Base-by-base conservation (phyloP, 1,140 invertebrate species). In the Drosophila oshimai region DNA sequence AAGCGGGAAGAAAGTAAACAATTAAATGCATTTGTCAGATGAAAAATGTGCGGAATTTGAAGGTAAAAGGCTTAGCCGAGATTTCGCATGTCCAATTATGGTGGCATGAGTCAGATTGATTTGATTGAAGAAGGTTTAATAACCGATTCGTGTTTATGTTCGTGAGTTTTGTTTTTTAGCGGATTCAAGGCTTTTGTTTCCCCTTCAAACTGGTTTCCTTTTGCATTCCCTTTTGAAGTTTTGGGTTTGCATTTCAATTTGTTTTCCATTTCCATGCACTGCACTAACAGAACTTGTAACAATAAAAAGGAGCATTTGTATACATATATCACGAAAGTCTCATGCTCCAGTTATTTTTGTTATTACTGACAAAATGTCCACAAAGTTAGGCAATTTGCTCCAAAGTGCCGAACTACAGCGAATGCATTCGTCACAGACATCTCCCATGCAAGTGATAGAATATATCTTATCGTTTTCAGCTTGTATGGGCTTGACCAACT, bases 271-370 rank as follows among this genome's bases (percentile, higher is more conserved):
- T 37, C 17, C 18, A 42, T 26, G 29, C 29, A 24, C 12, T 3
- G 29, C 20, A 41, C 53, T 29, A 9, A 9, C 58, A 20, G 37
- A 22, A 24, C 22, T 15, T 46, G 57, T 24, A 62, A 64, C 57
- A 45, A 47, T 37, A 29, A 62, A 64, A 15, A 37, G 15, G 24
- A 22, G 29, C 17, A 46, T 28, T n/a, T n/a, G n/a, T n/a, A n/a
- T n/a, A n/a, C n/a, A 46, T 31, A 36, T 37, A 47, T 47, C 31
- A 28, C 29, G n/a, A 62, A 24, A 37, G 60, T 17, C 58, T 64
- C 58, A 65, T 65, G 61, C 58, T 65, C 58, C 29, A 65, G 33
- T 65, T 65, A 65, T 39, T 64, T 47, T 24, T 28, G 31, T 37
- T 62, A 62, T 64, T 62, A 36, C 31, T 24, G 58, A 62, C 45